Conservation (phyloP, 2,113 vertebrate genomes). For the Scopus umbretta region DNA sequence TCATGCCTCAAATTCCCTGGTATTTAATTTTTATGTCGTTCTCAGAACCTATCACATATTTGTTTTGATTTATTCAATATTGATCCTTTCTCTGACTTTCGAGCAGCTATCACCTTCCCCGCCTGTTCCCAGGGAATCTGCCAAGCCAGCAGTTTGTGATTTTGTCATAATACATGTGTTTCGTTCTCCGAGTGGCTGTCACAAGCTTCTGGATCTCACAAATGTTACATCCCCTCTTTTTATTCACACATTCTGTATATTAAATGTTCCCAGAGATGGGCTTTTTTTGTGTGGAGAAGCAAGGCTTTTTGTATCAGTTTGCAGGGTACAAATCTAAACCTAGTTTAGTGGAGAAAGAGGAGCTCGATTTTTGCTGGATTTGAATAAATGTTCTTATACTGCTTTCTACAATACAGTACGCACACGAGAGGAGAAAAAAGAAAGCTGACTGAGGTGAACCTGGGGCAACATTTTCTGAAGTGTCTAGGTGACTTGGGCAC, state of each 20-base stretch:
- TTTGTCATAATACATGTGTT: constrained; percentile 72
- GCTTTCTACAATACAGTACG: background rate
- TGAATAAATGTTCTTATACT: background rate
- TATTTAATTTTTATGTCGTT: constrained; percentile 72
- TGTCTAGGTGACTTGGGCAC: background rate
- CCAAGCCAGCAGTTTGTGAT: constrained; percentile 71
- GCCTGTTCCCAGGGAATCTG: constrained; percentile 66
- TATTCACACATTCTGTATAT: constrained; percentile 25
- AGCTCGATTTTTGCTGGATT: constrained; percentile 3
- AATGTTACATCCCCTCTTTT: constrained; percentile 48
- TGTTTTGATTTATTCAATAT: constrained; percentile 79
- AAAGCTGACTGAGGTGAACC: background rate
- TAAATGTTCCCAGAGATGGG: background rate
- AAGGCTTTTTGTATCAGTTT: background rate
- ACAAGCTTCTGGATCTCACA: constrained; percentile 54
- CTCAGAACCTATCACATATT: constrained; percentile 74
- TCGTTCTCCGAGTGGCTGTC: constrained; percentile 46
- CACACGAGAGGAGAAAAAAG: background rate
- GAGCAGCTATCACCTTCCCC: constrained; percentile 70
- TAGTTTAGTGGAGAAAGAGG: background rate
- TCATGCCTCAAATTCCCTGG: constrained; percentile 41
- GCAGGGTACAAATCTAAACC: background rate
- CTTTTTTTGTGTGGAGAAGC: background rate
- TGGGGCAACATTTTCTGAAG: background rate
- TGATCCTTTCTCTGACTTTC: constrained; percentile 72